Evolutionary conservation across 2,888 invertebrate species (phyloP).

Genomic region (Nemotelus pantherinus): DNA sequence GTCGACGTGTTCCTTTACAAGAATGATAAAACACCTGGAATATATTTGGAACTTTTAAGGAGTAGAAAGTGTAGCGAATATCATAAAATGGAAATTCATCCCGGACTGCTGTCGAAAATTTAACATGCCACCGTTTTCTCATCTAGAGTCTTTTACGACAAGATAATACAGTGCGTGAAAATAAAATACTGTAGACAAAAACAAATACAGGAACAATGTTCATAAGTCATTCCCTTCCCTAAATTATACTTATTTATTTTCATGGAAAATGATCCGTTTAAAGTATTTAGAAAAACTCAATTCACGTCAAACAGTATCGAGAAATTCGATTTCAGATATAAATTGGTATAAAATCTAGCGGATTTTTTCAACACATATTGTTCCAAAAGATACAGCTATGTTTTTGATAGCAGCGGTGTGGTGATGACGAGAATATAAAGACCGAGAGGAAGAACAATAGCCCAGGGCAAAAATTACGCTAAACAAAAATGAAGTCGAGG

Average conservation of each 20-base stretch:
- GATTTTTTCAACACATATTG: background rate
- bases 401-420: background rate
- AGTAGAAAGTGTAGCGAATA: slow-evolving; percentile 2
- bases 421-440: slow-evolving; percentile 12
- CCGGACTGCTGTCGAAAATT: slow-evolving; percentile 15
- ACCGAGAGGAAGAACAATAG: slow-evolving; percentile 12
- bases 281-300: background rate
- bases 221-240: background rate
- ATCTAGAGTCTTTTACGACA: background rate
- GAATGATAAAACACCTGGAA: background rate
- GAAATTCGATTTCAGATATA: background rate
- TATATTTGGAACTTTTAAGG: slow-evolving; percentile 20
- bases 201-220: background rate
- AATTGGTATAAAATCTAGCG: background rate
- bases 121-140: background rate
- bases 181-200: background rate
- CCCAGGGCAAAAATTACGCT: slow-evolving; percentile 22
- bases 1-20: background rate
- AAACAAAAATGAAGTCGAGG: slow-evolving; percentile 24
- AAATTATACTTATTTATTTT: background rate
- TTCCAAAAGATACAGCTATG: background rate
- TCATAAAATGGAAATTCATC: slow-evolving; percentile 30
- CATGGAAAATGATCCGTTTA: too few species aligned
- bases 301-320: background rate
- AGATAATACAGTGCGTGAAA: background rate